A percentile compares a stretch with the other conserved stretches of the same genome.
These are phyloP conservation scores for Piprites chloris DNA, from an alignment of 2,113 vertebrate genomes.

Conservation along the genomic window DNA sequence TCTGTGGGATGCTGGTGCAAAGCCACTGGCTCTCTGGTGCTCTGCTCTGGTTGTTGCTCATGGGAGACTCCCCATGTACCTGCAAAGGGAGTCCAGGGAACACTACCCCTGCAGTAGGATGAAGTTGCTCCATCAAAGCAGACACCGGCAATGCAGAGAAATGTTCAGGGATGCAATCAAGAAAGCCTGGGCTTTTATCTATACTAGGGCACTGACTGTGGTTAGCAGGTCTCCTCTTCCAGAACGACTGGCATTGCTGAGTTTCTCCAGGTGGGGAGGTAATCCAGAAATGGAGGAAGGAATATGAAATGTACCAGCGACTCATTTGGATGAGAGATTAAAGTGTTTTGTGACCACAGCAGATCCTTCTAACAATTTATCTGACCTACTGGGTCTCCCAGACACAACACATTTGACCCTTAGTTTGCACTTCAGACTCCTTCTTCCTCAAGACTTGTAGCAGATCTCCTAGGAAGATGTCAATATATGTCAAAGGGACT, in stretches of 20 bases:
- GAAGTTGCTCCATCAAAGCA: background rate
- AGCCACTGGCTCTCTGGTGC: background rate
- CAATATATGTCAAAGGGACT: background rate
- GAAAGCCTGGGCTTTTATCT: background rate
- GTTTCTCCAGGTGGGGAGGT: background rate
- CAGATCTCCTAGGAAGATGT: background rate
- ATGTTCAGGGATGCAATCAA: background rate
- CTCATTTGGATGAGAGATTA: background rate
- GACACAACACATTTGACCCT: background rate
- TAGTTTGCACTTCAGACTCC: background rate
- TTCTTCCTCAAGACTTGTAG: background rate
- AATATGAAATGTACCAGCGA: background rate
- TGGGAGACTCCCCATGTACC: accelerated
- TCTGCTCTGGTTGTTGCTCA: background rate
- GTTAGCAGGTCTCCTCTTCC: background rate
- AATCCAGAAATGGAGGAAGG: background rate
- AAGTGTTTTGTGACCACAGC: background rate
- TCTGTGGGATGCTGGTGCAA: background rate
- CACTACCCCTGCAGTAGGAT: accelerated
- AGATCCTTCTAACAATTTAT: background rate
- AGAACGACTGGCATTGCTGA: background rate
- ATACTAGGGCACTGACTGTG: background rate
- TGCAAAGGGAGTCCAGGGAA: background rate
- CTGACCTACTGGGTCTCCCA: background rate
- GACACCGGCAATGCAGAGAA: background rate